Percentiles rank a stretch among this genome's conserved stretches.
These are phyloP conservation scores for Cotesia vestalis DNA, from an alignment of 1,140 invertebrate genomes.

Conservation along the genomic window DNA sequence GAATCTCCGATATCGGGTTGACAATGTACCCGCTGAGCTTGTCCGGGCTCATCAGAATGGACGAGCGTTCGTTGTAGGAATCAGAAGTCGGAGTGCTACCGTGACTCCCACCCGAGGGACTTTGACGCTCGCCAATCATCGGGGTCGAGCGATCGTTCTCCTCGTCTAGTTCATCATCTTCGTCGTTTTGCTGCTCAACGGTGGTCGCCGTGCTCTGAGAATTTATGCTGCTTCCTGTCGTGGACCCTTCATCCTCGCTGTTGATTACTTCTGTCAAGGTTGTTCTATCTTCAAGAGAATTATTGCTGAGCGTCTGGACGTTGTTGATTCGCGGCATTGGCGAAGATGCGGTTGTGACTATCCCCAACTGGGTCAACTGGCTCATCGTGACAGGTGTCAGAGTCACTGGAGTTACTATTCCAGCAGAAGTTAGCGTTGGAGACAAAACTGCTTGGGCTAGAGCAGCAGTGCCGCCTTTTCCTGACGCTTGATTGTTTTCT, in stretches of 20 bases:
- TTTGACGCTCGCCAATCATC: slow-evolving; percentile 46
- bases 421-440: slow-evolving; percentile 67
- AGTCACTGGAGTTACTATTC: slow-evolving; percentile 70
- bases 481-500: slow-evolving; percentile 75
- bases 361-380: slow-evolving; percentile 57
- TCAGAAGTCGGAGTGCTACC: slow-evolving; percentile 57
- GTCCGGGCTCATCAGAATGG: slow-evolving; percentile 58
- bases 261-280: slow-evolving; percentile 61
- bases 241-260: slow-evolving; percentile 58
- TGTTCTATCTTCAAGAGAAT: slow-evolving; percentile 42
- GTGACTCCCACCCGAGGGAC: slow-evolving; percentile 43
- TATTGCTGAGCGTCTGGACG: slow-evolving; percentile 16
- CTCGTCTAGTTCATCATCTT: no score
- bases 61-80: slow-evolving; percentile 54
- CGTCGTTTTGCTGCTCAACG: slow-evolving; percentile 41
- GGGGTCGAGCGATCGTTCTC: slow-evolving; percentile 54
- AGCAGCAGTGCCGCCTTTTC: slow-evolving; percentile 74
- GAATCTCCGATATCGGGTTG: slow-evolving; percentile 24
- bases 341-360: slow-evolving; percentile 57
- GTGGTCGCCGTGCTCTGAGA: slow-evolving; percentile 56
- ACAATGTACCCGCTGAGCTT: slow-evolving; percentile 52
- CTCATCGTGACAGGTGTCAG: slow-evolving; percentile 67
- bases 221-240: slow-evolving; percentile 36
- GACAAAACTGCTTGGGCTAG: slow-evolving; percentile 76
- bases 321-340: slow-evolving; percentile 37